A percentile compares a stretch with the other conserved stretches of the same genome.
phyloP scores from a whole-genome alignment of 1,140 invertebrate species.

The Solen grandis region DNA sequence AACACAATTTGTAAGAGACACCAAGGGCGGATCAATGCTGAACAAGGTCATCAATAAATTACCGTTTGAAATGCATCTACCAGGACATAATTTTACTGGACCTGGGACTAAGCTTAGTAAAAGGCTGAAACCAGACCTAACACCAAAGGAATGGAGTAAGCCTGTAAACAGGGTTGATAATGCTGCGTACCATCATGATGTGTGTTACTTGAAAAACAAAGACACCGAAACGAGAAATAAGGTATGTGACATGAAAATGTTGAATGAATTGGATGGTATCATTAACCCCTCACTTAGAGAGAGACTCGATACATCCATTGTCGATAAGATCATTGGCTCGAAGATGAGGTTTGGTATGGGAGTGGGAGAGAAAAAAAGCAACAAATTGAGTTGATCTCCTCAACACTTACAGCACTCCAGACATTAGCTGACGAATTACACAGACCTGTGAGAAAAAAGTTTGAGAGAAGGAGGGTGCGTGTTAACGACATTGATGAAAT shows the following conservation, averaged over 20 bases:
- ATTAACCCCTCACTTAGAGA: slow-evolving; percentile 4
- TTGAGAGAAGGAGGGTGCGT: neutral
- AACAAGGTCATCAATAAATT: slow-evolving; percentile 33
- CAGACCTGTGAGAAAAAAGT: slow-evolving; percentile 14
- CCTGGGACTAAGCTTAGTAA: slow-evolving; percentile 41
- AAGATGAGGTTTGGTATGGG: slow-evolving; percentile 1
- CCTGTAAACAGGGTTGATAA: slow-evolving; percentile 23
- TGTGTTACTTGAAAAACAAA: neutral
- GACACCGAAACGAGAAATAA: slow-evolving; percentile 1
- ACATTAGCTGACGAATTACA: slow-evolving; percentile 4
- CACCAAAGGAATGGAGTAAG: slow-evolving; percentile 4
- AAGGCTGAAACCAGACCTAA: slow-evolving; percentile 19
- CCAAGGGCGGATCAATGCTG: neutral
- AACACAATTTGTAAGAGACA: slow-evolving; percentile 8
- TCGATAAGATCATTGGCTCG: neutral
- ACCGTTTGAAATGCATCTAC: slow-evolving; percentile 51
- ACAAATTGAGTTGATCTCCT: neutral
- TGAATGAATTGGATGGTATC: neutral
- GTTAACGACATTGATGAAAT: slow-evolving; percentile 50
- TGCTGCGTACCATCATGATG: slow-evolving; percentile 4
- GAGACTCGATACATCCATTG: neutral
- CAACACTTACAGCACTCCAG: neutral
- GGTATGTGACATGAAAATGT: neutral
- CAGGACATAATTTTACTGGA: slow-evolving; percentile 38
- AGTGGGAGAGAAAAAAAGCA: neutral